These are phyloP conservation scores for Myiozetetes cayanensis DNA, from an alignment of 2,113 vertebrate genomes.

Conservation along the genomic window DNA sequence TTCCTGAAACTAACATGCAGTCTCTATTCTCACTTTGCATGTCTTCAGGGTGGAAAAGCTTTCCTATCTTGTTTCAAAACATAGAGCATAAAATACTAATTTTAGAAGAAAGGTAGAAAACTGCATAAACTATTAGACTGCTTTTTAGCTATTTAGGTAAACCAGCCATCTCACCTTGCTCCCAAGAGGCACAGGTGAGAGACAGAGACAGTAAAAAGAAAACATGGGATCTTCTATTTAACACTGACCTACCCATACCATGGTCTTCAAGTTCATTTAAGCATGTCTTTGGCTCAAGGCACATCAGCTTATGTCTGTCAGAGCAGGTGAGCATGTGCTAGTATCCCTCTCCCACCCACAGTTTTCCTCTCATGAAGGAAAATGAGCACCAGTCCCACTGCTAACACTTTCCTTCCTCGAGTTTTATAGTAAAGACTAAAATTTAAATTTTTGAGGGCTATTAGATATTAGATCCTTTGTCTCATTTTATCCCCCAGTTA, in stretches of 20 bases:
- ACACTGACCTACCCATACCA: not conserved
- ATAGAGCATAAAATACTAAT: not conserved
- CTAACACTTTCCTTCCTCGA: not conserved
- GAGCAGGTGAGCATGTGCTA: not conserved
- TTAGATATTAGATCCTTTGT: not conserved
- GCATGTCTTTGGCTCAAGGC: not conserved
- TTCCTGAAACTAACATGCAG: not conserved
- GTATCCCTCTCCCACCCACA: not conserved
- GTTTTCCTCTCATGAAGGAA: not conserved
- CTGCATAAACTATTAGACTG: not conserved
- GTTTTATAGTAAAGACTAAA: not conserved
- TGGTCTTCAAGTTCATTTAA: not conserved
- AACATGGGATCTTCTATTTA: not conserved
- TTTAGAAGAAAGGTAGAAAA: not conserved
- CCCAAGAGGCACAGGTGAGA: not conserved
- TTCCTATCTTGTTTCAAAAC: not conserved
- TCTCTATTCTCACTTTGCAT: not conserved
- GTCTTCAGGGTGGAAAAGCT: not conserved
- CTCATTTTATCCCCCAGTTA: not conserved
- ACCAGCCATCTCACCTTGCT: not conserved
- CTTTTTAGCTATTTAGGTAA: not conserved
- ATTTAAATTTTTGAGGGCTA: not conserved
- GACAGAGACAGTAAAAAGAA: not conserved
- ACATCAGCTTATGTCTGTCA: not conserved
- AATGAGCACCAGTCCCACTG: not conserved